phyloP scores from a whole-genome alignment of 2,113 vertebrate species.

The Crotalus viridis region DNA sequence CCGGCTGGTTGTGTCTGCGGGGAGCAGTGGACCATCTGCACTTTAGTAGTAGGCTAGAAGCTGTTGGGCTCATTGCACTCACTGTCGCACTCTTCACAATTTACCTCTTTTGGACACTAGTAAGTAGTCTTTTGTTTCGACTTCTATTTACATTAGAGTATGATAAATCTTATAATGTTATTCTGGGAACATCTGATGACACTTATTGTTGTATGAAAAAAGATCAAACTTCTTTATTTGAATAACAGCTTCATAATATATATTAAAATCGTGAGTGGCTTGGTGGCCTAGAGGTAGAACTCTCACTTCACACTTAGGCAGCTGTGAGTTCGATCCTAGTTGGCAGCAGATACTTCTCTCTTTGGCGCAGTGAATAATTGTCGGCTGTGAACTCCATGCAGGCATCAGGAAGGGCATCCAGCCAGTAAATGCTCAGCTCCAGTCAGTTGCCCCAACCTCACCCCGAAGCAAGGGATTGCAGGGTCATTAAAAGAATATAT shows the following conservation, averaged over 20 bases:
- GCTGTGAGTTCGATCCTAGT: not conserved
- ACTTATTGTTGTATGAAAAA: not conserved
- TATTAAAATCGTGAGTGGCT: not conserved
- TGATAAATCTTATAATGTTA: not conserved
- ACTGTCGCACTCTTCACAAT: conserved; percentile 83
- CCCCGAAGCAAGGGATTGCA: no score
- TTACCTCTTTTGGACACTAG: conserved; percentile 85
- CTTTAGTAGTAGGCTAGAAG: conserved; percentile 82
- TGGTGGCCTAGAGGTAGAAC: not conserved
- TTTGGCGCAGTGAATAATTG: not conserved
- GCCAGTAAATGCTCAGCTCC: not conserved
- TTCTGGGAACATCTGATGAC: not conserved
- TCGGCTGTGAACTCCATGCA: not conserved
- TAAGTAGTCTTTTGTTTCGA: conserved; percentile 61
- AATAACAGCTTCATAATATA: not conserved
- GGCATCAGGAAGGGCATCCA: not conserved
- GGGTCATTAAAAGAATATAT: not conserved
- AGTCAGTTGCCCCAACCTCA: not conserved
- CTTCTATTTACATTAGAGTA: not conserved
- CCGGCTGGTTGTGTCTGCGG: conserved; percentile 80
- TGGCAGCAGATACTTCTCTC: not conserved
- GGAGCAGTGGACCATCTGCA: conserved; percentile 82
- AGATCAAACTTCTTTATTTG: not conserved
- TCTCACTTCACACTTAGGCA: not conserved
- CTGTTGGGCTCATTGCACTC: conserved; percentile 81